Evolutionary conservation across 2,888 invertebrate genomes (phyloP), one percentile per base, ranked within the genome.

Genomic region (Meloe dianella): DNA sequence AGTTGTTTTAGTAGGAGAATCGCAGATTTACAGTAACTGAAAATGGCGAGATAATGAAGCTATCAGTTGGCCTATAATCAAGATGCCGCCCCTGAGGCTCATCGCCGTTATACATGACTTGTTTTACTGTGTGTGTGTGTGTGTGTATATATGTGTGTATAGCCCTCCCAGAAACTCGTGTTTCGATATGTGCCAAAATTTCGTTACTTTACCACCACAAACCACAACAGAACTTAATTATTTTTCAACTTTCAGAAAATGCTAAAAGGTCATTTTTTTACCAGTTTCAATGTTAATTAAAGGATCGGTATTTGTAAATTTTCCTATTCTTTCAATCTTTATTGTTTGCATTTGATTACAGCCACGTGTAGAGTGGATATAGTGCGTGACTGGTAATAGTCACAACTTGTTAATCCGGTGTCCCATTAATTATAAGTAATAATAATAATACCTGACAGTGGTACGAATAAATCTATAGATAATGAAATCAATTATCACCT

Each of bases 51-150:
- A 73, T 80, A 80, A 80, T 80, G 80, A 80, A 80, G 80, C 80
- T 79, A 80, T 80, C 79, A 80, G 75, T 69, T 69, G 77, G 78
- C 75, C 80, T 80, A 75, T 80, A 80, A 80, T 80, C 80, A 79
- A 76, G 72, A 74, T 71, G 76, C 79, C 79, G 77, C 74, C 75
- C 75, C 75, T 75, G 72, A 71, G 75, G 74, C 67, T 61, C 64
- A 57, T 54, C 65, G 27, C 54, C 27, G 24, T 54, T 54, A 54
- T 54, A 54, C 54, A 54, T 27, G 27, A 54, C 54, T 27, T 54
- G 54, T 54, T 54, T 54, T 27, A 41, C 12, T 17, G 17, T 41
- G 7, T 41, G 2, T 2, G 14, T 24, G 5, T 22, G 7, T 32
- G 10, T 14, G n/a, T 38, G 7, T 38, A n/a, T n/a, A n/a, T n/a